phyloP scores from a whole-genome alignment of 2,888 invertebrate species.

The Graphium colonna region DNA sequence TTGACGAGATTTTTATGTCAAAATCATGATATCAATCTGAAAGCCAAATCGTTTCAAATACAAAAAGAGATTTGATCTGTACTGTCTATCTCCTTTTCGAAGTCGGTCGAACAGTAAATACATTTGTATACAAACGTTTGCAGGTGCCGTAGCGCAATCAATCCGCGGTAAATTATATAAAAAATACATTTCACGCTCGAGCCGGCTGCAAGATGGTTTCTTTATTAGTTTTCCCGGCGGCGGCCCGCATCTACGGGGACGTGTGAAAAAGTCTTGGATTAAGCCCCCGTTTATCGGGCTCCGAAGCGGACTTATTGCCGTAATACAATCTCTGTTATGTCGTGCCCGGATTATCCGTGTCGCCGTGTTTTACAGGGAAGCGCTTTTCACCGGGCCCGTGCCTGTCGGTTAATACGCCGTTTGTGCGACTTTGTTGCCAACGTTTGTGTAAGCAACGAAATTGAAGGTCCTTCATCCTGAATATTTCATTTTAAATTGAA shows the following conservation, averaged over 20 bases:
- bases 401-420: conserved; percentile 26
- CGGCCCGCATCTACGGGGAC: conserved; percentile 52
- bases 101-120: too few relatives aligned
- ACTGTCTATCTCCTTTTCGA: too few relatives aligned
- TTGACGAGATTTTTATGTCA: too few relatives aligned
- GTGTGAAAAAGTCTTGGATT: conserved; percentile 77
- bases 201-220: conserved; percentile 77
- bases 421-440: conserved; percentile 1
- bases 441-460: conserved; percentile 4
- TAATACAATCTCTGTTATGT: conserved; percentile 78
- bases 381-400: conserved; percentile 30
- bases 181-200: conserved; percentile 81
- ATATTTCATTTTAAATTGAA: too few relatives aligned
- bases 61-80: too few relatives aligned
- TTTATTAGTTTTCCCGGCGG: conserved; percentile 76
- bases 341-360: conserved; percentile 67
- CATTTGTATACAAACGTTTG: conserved; percentile 30
- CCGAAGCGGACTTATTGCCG: conserved; percentile 66
- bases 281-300: conserved; percentile 69
- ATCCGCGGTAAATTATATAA: conserved; percentile 79
- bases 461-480: too few relatives aligned
- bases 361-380: conserved; percentile 53
- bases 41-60: too few relatives aligned
- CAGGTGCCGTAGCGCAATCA: conserved; percentile 66
- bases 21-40: too few relatives aligned